These are phyloP conservation scores for Puffinus mauretanicus DNA, from an alignment of 2,113 vertebrate species.

Conservation along the genomic window DNA sequence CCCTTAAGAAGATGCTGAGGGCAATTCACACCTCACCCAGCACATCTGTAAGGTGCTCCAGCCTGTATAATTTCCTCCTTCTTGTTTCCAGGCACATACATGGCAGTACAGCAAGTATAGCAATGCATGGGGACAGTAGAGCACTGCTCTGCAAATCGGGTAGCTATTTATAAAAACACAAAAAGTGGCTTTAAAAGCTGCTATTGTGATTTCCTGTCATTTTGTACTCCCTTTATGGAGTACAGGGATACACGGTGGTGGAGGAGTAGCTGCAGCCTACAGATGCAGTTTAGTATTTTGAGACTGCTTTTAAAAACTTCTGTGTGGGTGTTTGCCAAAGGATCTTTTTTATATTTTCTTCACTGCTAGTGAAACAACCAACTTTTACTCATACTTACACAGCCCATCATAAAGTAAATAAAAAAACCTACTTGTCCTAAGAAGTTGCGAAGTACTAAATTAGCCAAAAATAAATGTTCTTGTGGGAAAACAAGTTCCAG, in stretches of 20 bases:
- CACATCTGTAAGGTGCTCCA: neutral
- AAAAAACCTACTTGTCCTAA: neutral
- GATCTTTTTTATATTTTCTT: neutral
- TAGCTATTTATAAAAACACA: neutral
- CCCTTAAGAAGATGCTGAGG: neutral
- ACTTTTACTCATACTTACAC: constrained; percentile 4
- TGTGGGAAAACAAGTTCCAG: neutral
- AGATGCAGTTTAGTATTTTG: constrained; percentile 8
- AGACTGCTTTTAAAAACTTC: constrained; percentile 38
- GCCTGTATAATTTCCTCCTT: neutral
- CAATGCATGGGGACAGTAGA: neutral
- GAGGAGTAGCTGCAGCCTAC: constrained; percentile 25
- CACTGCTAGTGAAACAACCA: neutral
- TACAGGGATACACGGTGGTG: neutral
- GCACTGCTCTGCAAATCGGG: neutral
- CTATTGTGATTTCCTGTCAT: neutral
- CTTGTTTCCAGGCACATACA: neutral
- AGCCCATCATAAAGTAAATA: neutral
- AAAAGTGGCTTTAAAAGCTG: neutral
- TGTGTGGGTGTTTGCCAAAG: constrained; percentile 33
- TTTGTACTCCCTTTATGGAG: neutral
- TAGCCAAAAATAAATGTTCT: constrained; percentile 3
- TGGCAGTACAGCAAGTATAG: neutral
- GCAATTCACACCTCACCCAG: neutral
- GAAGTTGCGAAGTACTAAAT: neutral